Evolutionary conservation across 2,888 invertebrate species (phyloP), one percentile per base, ranked within the genome.

Genomic region (Sussaba pulchella): DNA sequence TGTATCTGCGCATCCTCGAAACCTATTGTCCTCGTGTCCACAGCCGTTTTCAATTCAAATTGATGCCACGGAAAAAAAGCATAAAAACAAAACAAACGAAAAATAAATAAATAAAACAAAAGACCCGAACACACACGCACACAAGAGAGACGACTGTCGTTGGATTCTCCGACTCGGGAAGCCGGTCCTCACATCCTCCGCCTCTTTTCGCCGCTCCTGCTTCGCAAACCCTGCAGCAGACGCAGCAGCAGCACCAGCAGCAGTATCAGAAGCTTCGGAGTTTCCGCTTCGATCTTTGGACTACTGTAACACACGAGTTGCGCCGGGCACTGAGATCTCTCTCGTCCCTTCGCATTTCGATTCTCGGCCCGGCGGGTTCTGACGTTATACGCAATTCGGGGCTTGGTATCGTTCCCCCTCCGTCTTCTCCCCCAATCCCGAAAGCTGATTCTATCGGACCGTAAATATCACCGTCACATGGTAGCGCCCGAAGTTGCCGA

Each of bases 41-140:
- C 90, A 87, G 90, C 87, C 89, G 90, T 90, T 91, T 91, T 91
- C 91, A 90, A 91, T 91, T 90, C 90, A 91, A 91, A 91, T 91
- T 90, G 88, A 90, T 89, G 89, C 87, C 87, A 88, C 89, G 89
- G 89, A 91, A 90, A 6, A 31, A 31, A 6, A 31, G 6, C 2
- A 31, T 17, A 91, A 90, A 88, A 10, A 24, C 26, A 54, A 43
- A 17, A 4, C 54, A 26, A 43, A 24, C 54, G 21, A 24, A 63
- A 43, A 43, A 21, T 41, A 21, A 63, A 43, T 12, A 50, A 14
- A 24, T n/a, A 31, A 54, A 87, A 57, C 85, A 85, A 88, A 86
- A 84, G 87, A 67, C 14, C 57, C 76, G 24, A 31, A 31, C 2
- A 31, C 57, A 41, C 87, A 87, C 88, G 84, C 88, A 87, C 86